These are phyloP conservation scores for Dissostichus mawsoni DNA, from an alignment of 2,113 vertebrate species.

Conservation along the genomic window DNA sequence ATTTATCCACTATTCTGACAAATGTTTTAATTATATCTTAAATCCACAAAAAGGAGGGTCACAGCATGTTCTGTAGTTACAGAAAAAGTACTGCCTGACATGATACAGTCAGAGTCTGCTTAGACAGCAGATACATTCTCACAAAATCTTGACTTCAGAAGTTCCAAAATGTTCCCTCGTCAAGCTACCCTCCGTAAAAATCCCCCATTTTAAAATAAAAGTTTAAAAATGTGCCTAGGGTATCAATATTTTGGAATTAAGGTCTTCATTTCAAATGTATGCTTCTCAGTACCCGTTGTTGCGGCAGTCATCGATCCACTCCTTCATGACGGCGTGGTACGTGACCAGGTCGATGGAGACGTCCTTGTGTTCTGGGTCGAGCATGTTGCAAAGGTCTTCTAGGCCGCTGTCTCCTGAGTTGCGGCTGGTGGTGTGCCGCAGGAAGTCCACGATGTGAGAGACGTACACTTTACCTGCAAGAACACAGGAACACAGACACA, in stretches of 20 bases:
- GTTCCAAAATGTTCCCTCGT: no score
- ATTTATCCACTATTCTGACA: neutral
- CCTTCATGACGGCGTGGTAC: conserved; percentile 87
- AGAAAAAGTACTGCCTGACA: neutral
- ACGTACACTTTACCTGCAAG: conserved; percentile 89
- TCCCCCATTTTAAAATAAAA: neutral
- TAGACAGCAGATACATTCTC: neutral
- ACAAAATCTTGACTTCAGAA: neutral
- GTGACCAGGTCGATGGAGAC: conserved; percentile 89
- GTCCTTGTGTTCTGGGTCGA: conserved; percentile 90
- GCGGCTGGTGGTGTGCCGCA: conserved; percentile 86
- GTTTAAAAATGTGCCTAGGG: neutral
- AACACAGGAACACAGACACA: neutral
- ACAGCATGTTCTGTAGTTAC: neutral
- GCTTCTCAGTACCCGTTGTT: conserved; percentile 82
- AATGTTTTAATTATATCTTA: no score
- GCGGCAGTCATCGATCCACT: conserved; percentile 89
- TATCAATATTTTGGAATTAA: neutral
- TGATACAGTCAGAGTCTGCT: no score
- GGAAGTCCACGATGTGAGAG: conserved; percentile 89
- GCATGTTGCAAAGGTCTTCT: conserved; percentile 90
- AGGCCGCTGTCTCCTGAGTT: conserved; percentile 87
- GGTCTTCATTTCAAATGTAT: neutral
- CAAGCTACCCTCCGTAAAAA: no score
- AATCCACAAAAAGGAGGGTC: neutral